Percentiles rank a stretch among this genome's conserved stretches.
These are phyloP conservation scores for Oikopleura dioica DNA, from an alignment of 23 tunicate species.

Conservation along the genomic window DNA sequence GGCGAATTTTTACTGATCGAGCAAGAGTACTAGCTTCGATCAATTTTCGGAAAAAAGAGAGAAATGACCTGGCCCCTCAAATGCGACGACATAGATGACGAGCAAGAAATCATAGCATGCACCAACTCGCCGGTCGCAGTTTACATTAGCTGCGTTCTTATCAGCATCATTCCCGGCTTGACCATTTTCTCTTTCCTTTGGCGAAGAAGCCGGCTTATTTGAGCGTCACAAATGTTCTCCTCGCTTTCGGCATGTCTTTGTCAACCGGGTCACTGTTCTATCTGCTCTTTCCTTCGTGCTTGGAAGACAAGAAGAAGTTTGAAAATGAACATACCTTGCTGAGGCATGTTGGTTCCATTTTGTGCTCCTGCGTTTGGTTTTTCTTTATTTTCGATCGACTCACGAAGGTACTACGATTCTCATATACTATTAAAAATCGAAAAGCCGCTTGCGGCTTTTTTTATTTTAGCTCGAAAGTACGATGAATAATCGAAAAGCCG, in stretches of 20 bases:
- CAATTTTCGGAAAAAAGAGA: too few relatives aligned
- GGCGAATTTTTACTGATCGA: too few relatives aligned
- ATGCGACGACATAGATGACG: background rate
- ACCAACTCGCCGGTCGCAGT: too few relatives aligned
- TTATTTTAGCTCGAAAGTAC: too few relatives aligned
- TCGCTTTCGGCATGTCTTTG: background rate
- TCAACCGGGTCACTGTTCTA: background rate
- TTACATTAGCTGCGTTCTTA: too few relatives aligned
- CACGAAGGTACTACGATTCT: too few relatives aligned
- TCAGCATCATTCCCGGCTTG: too few relatives aligned
- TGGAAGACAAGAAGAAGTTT: background rate
- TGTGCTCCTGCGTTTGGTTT: background rate
- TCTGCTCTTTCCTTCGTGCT: background rate
- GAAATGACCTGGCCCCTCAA: background rate
- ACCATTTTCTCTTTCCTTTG: background rate
- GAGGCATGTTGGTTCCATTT: background rate
- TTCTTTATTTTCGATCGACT: background rate
- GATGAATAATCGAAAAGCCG: too few relatives aligned
- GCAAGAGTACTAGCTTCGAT: too few relatives aligned
- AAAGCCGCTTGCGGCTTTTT: too few relatives aligned
- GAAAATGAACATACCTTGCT: background rate
- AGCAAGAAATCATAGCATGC: too few relatives aligned
- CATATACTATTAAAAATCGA: too few relatives aligned
- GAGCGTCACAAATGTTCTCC: background rate
- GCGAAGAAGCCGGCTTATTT: background rate